Conservation (phyloP, 1,140 invertebrate genomes). For the Prorops nasuta region DNA sequence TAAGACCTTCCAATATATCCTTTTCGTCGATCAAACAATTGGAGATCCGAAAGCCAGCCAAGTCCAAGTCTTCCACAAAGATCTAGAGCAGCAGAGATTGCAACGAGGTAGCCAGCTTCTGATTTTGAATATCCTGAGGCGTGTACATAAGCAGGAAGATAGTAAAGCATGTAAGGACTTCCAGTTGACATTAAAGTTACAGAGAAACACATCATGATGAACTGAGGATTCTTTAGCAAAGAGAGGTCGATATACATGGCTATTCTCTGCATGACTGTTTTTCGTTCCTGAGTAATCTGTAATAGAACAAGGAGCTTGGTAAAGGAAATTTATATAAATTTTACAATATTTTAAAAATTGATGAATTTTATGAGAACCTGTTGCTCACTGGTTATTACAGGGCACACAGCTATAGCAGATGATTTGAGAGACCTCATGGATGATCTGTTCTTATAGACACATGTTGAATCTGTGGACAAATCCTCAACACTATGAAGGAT, state of each 20-base stretch:
- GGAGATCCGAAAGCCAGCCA: conserved; percentile 70
- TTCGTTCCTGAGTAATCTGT: too few relatives aligned
- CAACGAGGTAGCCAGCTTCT: conserved; percentile 69
- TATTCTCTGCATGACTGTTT: conserved; percentile 44
- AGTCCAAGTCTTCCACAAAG: conserved; percentile 67
- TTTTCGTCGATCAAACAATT: conserved; percentile 69
- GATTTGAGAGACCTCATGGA: conserved; percentile 45
- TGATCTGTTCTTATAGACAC: conserved; percentile 67
- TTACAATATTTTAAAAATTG: too few relatives aligned
- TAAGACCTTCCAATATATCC: conserved; percentile 68
- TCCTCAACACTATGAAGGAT: conserved; percentile 72
- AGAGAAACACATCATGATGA: conserved; percentile 69
- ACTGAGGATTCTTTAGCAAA: conserved; percentile 66
- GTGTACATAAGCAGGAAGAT: conserved; percentile 70
- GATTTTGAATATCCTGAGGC: conserved; percentile 67
- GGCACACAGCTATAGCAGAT: conserved; percentile 38
- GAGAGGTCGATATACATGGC: conserved; percentile 66
- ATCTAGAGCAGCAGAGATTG: conserved; percentile 70
- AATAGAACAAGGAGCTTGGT: too few relatives aligned
- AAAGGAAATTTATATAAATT: too few relatives aligned
- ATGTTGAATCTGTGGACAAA: conserved; percentile 71
- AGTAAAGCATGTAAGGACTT: conserved; percentile 73
- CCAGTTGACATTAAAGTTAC: conserved; percentile 75
- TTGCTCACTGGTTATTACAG: conserved; percentile 26
- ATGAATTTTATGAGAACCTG: neutral